These are phyloP conservation scores for Tigriopus japonicus DNA, from an alignment of 1,140 invertebrate genomes.

Conservation along the genomic window DNA sequence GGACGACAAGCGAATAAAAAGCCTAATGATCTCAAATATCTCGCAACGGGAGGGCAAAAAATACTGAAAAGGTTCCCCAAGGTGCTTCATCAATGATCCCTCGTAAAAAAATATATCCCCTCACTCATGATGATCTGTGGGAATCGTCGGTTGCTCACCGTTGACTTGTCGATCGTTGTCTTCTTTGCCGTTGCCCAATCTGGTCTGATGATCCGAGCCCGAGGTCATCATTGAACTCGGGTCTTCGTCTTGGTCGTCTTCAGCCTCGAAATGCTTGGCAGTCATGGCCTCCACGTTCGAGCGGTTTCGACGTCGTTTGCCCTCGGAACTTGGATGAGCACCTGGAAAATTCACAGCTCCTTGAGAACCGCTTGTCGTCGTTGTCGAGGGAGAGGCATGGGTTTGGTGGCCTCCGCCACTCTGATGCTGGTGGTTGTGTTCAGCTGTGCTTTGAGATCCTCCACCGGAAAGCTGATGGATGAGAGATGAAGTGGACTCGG, in stretches of 20 bases:
- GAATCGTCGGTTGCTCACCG: slow-evolving; percentile 24
- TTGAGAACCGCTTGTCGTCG: no score
- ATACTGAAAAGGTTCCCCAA: no score
- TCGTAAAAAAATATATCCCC: not conserved
- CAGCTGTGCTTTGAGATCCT: no score
- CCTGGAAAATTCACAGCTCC: slow-evolving; percentile 28
- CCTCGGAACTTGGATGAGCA: slow-evolving; percentile 34
- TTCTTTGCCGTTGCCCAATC: slow-evolving; percentile 16
- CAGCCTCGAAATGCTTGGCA: slow-evolving; percentile 20
- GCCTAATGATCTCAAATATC: no score
- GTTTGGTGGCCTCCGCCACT: no score
- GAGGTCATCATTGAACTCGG: no score
- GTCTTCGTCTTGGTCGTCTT: not conserved
- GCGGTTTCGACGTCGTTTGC: slow-evolving; percentile 35
- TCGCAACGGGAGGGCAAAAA: no score
- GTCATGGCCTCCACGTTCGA: slow-evolving; percentile 35
- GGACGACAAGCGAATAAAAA: no score
- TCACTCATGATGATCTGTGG: not conserved
- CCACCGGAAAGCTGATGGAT: no score
- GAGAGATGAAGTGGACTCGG: slow-evolving; percentile 17
- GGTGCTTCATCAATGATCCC: not conserved
- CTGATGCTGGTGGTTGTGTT: no score
- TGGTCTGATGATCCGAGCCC: no score
- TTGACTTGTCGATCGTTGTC: slow-evolving; percentile 19
- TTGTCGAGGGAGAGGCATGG: not conserved